Base-by-base conservation (phyloP, 2,797 vertebrate genomes). In the Thalassophryne amazonica region DNA sequence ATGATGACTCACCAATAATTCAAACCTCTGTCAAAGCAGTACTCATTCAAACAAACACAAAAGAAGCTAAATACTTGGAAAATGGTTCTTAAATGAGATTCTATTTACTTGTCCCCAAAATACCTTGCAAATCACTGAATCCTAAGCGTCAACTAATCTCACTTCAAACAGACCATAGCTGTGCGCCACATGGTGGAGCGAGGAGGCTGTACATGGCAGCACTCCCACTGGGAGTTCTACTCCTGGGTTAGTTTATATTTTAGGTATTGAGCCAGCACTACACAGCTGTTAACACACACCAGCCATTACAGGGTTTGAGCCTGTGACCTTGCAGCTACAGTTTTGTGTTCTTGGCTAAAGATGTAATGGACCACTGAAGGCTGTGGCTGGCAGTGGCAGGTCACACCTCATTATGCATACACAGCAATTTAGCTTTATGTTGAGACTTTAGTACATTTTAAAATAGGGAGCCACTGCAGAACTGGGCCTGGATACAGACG, bases 171-270 rank as follows among this genome's bases (percentile, higher is more conserved):
- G 41, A 64, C 52, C 50, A 56, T 32, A 63, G 10, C 13, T 43
- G 13, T 25, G 38, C 42, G 58, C 59, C 21, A 39, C 2, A 11
- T 37, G 14, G 13, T 31, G 15, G 38, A 46, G 15, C 13, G 48
- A 11, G 35, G 16, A 27, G 36, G 22, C 11, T 32, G 21, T 30
- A 48, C 36, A 43, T 51, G 33, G 55, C 14, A 55, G 40, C 29
- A 15, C 50, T 65, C 69, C 60, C 69, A 57, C 9, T 42, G 69
- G 69, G 73, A 73, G 46, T 25, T 47, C 31, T 56, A 57, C 22
- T 20, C 11, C 37, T 28, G 33, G 60, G 77, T 61, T 65, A 55
- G 39, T 79, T 61, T 60, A 62, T 58, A 52, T 66, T 71, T 76
- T 17, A 68, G 14, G 31, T 37, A 62, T 58, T 41, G 37, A 59